A percentile compares a stretch with the other conserved stretches of the same genome.
Evolutionary conservation across 1,140 invertebrate genomes (phyloP).

Genomic region (Nebria ingens): DNA sequence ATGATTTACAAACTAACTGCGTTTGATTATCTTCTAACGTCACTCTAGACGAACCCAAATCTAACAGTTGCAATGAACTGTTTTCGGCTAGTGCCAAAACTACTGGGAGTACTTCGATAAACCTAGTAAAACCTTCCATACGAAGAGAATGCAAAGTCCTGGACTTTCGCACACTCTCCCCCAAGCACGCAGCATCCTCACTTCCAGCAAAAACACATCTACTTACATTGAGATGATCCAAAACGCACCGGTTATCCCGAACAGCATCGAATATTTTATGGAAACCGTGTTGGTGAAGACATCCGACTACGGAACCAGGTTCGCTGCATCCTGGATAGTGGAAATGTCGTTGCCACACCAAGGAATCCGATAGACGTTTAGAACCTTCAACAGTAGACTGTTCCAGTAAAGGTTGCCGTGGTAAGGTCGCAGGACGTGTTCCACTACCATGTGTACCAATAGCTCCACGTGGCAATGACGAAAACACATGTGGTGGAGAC

Average conservation of each 20-base stretch:
- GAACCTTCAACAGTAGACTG: slow-evolving; percentile 33
- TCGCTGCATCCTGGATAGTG: slow-evolving; percentile 42
- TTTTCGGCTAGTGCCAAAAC: slow-evolving; percentile 42
- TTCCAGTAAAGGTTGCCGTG: slow-evolving; percentile 34
- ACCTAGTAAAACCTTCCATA: slow-evolving; percentile 40
- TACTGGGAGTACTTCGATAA: slow-evolving; percentile 39
- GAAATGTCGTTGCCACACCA: slow-evolving; percentile 39
- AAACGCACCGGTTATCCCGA: slow-evolving; percentile 36
- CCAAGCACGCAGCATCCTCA: slow-evolving; percentile 43
- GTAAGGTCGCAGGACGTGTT: slow-evolving; percentile 36
- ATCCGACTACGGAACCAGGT: slow-evolving; percentile 34
- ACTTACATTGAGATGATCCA: slow-evolving; percentile 42
- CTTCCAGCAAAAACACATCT: slow-evolving; percentile 37
- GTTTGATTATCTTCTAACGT: slow-evolving; percentile 45
- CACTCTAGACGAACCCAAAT: slow-evolving; percentile 41
- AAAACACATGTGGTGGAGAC: slow-evolving; percentile 26
- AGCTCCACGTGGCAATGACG: slow-evolving; percentile 36
- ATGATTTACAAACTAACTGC: slow-evolving; percentile 39
- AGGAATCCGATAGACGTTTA: slow-evolving; percentile 42
- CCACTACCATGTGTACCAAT: slow-evolving; percentile 34
- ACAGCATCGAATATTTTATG: slow-evolving; percentile 39
- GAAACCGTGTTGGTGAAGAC: slow-evolving; percentile 25
- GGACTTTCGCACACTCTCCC: slow-evolving; percentile 41
- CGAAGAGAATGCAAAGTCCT: slow-evolving; percentile 40
- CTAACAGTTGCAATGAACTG: slow-evolving; percentile 40